Base-by-base conservation (phyloP, 2,797 vertebrate genomes). In the Monodelphis domestica region DNA sequence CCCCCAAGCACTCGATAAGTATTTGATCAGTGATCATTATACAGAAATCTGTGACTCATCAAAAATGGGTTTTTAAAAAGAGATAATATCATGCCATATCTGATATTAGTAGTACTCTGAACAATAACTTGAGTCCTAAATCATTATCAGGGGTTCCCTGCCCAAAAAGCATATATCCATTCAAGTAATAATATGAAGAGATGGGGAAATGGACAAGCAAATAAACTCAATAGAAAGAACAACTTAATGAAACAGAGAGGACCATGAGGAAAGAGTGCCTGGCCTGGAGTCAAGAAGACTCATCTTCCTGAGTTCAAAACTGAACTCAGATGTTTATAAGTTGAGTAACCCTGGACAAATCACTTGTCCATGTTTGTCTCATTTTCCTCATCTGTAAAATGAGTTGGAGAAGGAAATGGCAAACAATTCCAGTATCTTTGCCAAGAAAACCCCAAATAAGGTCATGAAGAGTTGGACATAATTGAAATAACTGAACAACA, bases 271-370 rank as follows among this genome's bases (percentile, higher is more conserved):
- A 56, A 52, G 38, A n/a, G n/a, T n/a, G n/a, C n/a, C n/a, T n/a
- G n/a, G n/a, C n/a, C n/a, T n/a, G n/a, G n/a, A n/a, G n/a, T n/a
- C n/a, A n/a, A n/a, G n/a, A n/a, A n/a, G n/a, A n/a, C n/a, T n/a
- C n/a, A n/a, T n/a, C n/a, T n/a, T 21, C 38, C 63, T 9, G 26
- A 30, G 89, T 97, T 94, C 59, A 90, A 63, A 53, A 54, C 17
- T 78, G n/a, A 45, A 15, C 38, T 90, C 78, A 1, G 28, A 63
- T 12, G 38, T 53, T 70, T 57, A 88, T 11, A 63, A 84, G 3
- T 70, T 91, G 51, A 1, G 29, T 78, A 52, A 93, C 87, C 88
- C 87, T n/a, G 28, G 24, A 59, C 90, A 87, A 88, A 91, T 94
- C 87, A 90, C 95, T 92, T 45, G 45, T 33, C 24, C n/a, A n/a